Conservation (phyloP, 2,888 invertebrate species). For the Leucozona laternaria region DNA sequence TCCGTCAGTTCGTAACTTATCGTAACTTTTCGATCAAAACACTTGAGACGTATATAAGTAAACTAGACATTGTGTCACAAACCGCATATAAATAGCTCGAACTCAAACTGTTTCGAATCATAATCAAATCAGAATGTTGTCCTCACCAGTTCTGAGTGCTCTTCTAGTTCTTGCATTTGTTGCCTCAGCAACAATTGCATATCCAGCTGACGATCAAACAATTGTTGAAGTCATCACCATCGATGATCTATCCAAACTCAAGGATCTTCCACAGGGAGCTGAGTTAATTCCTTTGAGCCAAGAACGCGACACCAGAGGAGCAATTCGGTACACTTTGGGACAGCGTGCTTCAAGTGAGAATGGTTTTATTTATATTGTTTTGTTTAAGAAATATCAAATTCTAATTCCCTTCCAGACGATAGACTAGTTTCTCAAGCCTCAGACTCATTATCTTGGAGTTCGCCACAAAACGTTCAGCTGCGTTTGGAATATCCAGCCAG, state of each 20-base stretch:
- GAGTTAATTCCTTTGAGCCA: not conserved
- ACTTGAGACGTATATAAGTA: not conserved
- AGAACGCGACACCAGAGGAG: not conserved
- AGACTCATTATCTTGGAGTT: slow-evolving; percentile 50
- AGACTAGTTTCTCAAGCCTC: slow-evolving; percentile 65
- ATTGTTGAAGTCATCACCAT: not conserved
- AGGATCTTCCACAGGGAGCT: not conserved
- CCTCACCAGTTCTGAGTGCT: not conserved
- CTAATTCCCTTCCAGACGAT: slow-evolving; percentile 55
- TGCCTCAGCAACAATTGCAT: not conserved
- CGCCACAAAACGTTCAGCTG: slow-evolving; percentile 68
- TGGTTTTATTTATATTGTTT: not conserved
- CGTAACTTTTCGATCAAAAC: not conserved
- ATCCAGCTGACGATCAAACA: not conserved
- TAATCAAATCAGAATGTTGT: not conserved
- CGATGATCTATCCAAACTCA: not conserved
- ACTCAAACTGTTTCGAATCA: not conserved
- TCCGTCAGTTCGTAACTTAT: not conserved
- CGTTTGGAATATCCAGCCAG: slow-evolving; percentile 73
- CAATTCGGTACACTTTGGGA: slow-evolving; percentile 9
- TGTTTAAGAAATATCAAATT: not conserved
- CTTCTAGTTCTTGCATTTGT: not conserved
- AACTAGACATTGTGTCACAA: not conserved
- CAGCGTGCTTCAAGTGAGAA: slow-evolving; percentile 28
- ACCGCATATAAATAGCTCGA: not conserved